phyloP scores from a whole-genome alignment of 1,140 invertebrate genomes.

The Drosophila kohkoa region DNA sequence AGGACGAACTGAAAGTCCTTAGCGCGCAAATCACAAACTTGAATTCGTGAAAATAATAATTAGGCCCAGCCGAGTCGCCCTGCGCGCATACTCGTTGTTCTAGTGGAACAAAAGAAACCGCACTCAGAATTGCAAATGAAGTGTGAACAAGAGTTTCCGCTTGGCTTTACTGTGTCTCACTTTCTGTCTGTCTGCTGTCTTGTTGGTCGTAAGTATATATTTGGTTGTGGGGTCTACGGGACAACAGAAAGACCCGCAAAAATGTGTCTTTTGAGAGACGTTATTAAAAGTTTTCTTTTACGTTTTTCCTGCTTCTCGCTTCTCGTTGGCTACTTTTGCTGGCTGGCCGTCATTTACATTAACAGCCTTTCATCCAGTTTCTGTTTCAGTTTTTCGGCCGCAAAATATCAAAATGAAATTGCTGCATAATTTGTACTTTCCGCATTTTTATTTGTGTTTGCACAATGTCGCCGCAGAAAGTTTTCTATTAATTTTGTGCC shows the following conservation, averaged over 20 bases:
- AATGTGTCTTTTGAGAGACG: conserved; percentile 75
- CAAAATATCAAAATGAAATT: conserved; percentile 83
- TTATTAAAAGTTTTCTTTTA: conserved; percentile 76
- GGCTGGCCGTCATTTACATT: conserved; percentile 75
- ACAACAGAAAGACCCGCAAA: conserved; percentile 52
- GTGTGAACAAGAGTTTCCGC: conserved; percentile 72
- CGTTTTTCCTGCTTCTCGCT: conserved; percentile 24
- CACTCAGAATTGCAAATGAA: conserved; percentile 78
- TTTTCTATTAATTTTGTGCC: conserved; percentile 77
- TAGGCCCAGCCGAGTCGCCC: conserved; percentile 43
- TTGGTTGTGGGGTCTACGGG: background rate
- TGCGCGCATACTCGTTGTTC: conserved; percentile 2
- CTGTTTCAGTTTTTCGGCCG: conserved; percentile 32
- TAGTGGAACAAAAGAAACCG: conserved; percentile 53
- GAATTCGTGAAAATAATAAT: conserved; percentile 79
- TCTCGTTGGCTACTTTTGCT: conserved; percentile 47
- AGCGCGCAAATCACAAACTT: conserved; percentile 47
- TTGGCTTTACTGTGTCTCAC: conserved; percentile 16
- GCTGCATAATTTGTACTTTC: conserved; percentile 82
- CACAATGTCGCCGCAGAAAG: conserved; percentile 63
- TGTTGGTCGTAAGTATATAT: background rate
- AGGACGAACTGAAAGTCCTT: conserved; percentile 52
- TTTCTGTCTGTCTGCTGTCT: background rate
- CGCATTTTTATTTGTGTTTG: conserved; percentile 68
- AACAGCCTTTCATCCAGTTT: conserved; percentile 77